These are phyloP conservation scores for Choreutis nemorana DNA, from an alignment of 2,888 invertebrate genomes.

Conservation along the genomic window DNA sequence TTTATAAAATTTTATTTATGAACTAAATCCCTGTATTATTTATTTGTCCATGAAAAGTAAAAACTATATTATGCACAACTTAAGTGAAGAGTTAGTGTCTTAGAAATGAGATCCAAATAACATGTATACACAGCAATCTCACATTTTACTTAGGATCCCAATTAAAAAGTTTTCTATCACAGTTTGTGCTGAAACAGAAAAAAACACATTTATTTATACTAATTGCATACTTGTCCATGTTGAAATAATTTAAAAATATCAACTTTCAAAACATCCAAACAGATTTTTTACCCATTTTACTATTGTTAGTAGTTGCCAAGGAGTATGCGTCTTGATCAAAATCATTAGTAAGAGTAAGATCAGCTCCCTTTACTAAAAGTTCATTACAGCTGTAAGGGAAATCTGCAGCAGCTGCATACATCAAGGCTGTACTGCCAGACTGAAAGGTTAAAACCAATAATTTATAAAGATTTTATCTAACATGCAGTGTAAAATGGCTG, in stretches of 20 bases:
- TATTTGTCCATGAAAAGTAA: constrained; percentile 53
- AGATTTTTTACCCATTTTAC: constrained; percentile 49
- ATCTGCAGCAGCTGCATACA: constrained; percentile 91
- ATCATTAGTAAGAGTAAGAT: constrained; percentile 81
- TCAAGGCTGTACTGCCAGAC: constrained; percentile 89
- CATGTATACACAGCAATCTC: constrained; percentile 16
- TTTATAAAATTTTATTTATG: constrained; percentile 51
- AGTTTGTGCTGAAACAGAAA: constrained; percentile 72
- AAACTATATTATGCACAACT: too few relatives aligned
- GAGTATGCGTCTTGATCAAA: constrained; percentile 86
- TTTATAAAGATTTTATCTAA: too few relatives aligned
- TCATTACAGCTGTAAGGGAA: constrained; percentile 90
- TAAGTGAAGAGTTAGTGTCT: not conserved
- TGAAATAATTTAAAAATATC: constrained; percentile 11
- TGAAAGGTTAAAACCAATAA: constrained; percentile 31
- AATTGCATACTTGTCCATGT: constrained; percentile 16
- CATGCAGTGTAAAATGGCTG: too few relatives aligned
- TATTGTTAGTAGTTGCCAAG: constrained; percentile 72
- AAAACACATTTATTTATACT: constrained; percentile 6
- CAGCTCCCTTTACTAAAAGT: constrained; percentile 80
- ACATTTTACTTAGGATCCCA: constrained; percentile 63
- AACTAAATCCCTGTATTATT: constrained; percentile 65
- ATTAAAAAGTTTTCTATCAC: constrained; percentile 79
- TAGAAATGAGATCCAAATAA: not conserved
- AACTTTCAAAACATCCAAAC: not conserved